Conservation (phyloP, 2,797 vertebrate species). For the Acipenser transmontanus region DNA sequence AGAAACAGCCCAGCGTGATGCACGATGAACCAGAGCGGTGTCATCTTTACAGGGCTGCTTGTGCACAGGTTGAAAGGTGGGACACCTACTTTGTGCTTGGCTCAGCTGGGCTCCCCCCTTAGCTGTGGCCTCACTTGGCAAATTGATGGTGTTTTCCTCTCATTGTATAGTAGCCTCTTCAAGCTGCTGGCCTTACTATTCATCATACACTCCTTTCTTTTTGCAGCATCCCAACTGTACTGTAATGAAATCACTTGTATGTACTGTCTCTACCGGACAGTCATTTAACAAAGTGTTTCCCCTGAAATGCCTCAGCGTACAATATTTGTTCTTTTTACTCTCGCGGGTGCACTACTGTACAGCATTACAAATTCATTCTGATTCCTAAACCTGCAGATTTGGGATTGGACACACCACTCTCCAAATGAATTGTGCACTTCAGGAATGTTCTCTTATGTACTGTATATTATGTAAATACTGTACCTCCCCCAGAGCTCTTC, state of each 20-base stretch:
- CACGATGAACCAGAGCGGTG: no score
- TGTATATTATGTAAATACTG: conserved; percentile 30
- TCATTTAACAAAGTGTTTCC: no score
- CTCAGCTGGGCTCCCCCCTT: neutral
- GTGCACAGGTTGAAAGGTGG: no score
- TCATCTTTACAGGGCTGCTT: no score
- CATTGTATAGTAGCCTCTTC: neutral
- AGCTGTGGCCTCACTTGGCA: neutral
- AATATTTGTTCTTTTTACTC: no score
- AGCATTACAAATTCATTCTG: conserved; percentile 24
- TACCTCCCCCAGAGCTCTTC: neutral
- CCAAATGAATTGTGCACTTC: conserved; percentile 56
- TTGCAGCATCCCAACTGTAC: neutral
- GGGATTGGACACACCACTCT: conserved; percentile 20
- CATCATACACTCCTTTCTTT: neutral
- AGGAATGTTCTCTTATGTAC: conserved; percentile 34
- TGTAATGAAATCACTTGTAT: no score
- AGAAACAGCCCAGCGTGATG: no score
- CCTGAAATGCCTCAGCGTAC: neutral
- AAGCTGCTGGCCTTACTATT: neutral
- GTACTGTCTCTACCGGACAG: no score
- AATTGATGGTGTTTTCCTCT: neutral
- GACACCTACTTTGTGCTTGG: neutral
- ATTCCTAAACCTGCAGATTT: conserved; percentile 24
- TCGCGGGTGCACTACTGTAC: conserved; percentile 8